Evolutionary conservation across 2,797 vertebrate species (phyloP), one percentile per base, ranked within the genome.

Genomic region (Notoglanidium macrostoma): DNA sequence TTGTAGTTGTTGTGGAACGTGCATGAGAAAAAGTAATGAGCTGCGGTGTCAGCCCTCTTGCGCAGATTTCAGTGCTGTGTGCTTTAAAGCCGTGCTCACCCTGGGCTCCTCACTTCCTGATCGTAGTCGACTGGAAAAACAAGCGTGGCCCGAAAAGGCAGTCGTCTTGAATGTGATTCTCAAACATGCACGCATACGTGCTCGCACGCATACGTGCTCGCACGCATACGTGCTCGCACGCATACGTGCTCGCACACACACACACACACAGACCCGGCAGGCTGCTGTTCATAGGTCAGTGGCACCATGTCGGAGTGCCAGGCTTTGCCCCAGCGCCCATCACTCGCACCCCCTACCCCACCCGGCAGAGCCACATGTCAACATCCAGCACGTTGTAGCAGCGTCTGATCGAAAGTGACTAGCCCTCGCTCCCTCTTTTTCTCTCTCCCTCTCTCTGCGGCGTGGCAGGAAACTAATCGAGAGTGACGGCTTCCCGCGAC

Each of bases 391-490:
- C 44, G 26, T 72, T 73, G 55, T 21, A 83, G 70, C 49, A 35
- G 51, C 57, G 72, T 23, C 70, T 88, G 59, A 85, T 88, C 74
- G 14, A 68, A 85, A 77, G 61, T 49, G 78, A 83, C 86, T 87
- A 83, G 68, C 61, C 68, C 88, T 63, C 44, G 80, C 87, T 63
- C 84, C 63, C 65, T 87, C 35, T 78, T 79, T 57, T 54, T 85
- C 80, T 68, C 51, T 86, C 95, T 96, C 96, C 95, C 96, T 95
- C 95, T 87, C 87, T 74, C n/a, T n/a, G 74, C 78, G 77, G 95
- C 96, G 95, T 96, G 95, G 95, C 96, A 91, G 95, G 96, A 95
- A 95, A 95, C 95, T 97, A 96, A 97, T 96, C 94, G 95, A 95
- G 96, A 96, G 95, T 95, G 96, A 96, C 96, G 95, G 95, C 95